Percentiles rank a stretch among this genome's conserved stretches.
Conservation (phyloP, 2,888 invertebrate species). For the Cheilosia variabilis region DNA sequence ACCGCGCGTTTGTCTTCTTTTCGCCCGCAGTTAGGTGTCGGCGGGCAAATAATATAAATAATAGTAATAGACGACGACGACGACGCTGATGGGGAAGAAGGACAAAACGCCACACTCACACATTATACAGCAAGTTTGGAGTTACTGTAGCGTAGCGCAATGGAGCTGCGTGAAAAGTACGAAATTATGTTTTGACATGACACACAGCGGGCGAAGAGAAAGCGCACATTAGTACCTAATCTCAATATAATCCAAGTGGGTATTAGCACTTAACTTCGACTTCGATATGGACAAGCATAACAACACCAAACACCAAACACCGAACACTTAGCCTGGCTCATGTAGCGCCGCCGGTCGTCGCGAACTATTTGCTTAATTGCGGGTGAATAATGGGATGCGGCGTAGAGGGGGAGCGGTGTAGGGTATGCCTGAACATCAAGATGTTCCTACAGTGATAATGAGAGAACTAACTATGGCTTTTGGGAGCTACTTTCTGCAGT, state of each 20-base stretch:
- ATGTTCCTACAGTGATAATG: not conserved
- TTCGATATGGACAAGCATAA: conserved; percentile 35
- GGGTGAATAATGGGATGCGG: conserved; percentile 54
- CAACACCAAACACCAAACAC: conserved; percentile 17
- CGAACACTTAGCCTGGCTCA: conserved; percentile 60
- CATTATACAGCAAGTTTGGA: not conserved
- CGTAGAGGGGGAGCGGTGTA: not conserved
- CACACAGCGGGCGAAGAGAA: conserved; percentile 35
- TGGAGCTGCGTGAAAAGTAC: conserved; percentile 51
- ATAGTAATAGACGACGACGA: conserved; percentile 37
- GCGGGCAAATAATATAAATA: conserved; percentile 46
- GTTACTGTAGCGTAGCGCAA: too few species aligned
- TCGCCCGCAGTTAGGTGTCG: conserved; percentile 62
- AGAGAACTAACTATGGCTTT: not conserved
- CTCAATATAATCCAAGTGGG: conserved; percentile 72
- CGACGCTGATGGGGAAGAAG: conserved; percentile 25
- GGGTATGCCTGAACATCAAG: conserved; percentile 10
- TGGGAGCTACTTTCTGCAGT: too few species aligned
- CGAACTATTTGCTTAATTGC: conserved; percentile 69
- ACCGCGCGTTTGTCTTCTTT: conserved; percentile 55
- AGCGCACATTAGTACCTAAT: conserved; percentile 67
- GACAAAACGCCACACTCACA: conserved; percentile 15
- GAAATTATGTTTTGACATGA: conserved; percentile 74
- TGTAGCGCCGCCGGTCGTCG: conserved; percentile 37
- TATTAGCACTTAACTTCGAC: conserved; percentile 72